Percentiles rank a stretch among this genome's conserved stretches.
These are phyloP conservation scores for Dipodomys ordii DNA, from an alignment of 2,113 vertebrate species.

Conservation along the genomic window DNA sequence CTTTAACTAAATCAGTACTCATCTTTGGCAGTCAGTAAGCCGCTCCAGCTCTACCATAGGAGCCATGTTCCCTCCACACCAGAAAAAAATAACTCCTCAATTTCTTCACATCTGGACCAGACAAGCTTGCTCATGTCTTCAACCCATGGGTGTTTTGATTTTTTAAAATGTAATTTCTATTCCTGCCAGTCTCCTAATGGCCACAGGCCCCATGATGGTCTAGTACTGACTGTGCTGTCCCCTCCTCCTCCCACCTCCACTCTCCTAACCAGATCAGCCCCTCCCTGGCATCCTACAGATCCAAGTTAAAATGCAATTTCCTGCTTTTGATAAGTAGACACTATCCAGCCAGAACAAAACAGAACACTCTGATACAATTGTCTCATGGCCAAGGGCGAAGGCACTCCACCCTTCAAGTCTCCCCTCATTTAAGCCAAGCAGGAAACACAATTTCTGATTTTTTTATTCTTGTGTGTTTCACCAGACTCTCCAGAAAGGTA, in stretches of 20 bases:
- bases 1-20: slow-evolving; percentile 41
- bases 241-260: not conserved
- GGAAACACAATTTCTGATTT: slow-evolving; percentile 72
- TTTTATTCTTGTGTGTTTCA: slow-evolving; percentile 45
- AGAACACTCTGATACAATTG: slow-evolving; percentile 64
- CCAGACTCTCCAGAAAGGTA: slow-evolving; percentile 46
- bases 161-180: not conserved
- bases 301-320: slow-evolving; percentile 78
- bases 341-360: slow-evolving; percentile 69
- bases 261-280: slow-evolving; percentile 52
- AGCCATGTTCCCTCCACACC: not conserved
- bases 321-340: slow-evolving; percentile 54
- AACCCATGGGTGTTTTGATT: not conserved
- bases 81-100: not conserved
- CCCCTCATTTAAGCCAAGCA: slow-evolving; percentile 59
- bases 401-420: slow-evolving; percentile 58
- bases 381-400: slow-evolving; percentile 12
- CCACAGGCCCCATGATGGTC: not conserved
- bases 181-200: slow-evolving; percentile 34
- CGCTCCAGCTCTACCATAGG: not conserved
- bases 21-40: not conserved
- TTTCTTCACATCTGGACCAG: slow-evolving; percentile 45
- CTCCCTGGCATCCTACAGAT: slow-evolving; percentile 65
- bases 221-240: slow-evolving; percentile 59
- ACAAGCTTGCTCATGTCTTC: slow-evolving; percentile 21